A percentile compares a stretch with the other conserved stretches of the same genome.
These are phyloP conservation scores for Willisornis vidua DNA, from an alignment of 2,113 vertebrate species.

Conservation along the genomic window DNA sequence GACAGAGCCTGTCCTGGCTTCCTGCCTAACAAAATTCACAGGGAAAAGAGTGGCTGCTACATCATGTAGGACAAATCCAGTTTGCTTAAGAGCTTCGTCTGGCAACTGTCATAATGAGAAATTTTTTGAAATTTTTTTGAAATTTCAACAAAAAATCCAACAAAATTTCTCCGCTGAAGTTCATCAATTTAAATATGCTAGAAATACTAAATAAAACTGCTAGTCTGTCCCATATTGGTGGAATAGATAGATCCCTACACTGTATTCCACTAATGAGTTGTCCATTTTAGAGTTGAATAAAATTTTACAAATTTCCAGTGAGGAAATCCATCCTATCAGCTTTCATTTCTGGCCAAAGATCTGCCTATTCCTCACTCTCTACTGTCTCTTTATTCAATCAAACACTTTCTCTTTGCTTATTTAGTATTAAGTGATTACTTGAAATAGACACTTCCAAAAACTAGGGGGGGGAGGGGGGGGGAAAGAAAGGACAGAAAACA, in stretches of 20 bases:
- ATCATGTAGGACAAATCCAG: not conserved
- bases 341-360: not conserved
- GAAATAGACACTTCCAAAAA: not conserved
- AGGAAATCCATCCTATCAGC: not conserved
- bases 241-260: not conserved
- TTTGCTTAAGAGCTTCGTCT: not conserved
- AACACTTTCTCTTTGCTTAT: not conserved
- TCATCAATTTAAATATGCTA: not conserved
- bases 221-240: not conserved
- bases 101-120: not conserved
- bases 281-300: not conserved
- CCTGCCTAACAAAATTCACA: not conserved
- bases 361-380: not conserved
- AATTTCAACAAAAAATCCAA: not conserved
- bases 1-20: not conserved
- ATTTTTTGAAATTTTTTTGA: not conserved
- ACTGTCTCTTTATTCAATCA: not conserved
- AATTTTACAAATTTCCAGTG: not conserved
- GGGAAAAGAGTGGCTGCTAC: not conserved
- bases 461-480: not conserved
- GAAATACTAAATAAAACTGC: not conserved
- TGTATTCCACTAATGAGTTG: not conserved
- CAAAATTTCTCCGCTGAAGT: not conserved
- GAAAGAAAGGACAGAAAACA: not conserved
- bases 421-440: not conserved